Evolutionary conservation across 2,888 invertebrate genomes (phyloP).

Genomic region (Hemithea aestivaria): DNA sequence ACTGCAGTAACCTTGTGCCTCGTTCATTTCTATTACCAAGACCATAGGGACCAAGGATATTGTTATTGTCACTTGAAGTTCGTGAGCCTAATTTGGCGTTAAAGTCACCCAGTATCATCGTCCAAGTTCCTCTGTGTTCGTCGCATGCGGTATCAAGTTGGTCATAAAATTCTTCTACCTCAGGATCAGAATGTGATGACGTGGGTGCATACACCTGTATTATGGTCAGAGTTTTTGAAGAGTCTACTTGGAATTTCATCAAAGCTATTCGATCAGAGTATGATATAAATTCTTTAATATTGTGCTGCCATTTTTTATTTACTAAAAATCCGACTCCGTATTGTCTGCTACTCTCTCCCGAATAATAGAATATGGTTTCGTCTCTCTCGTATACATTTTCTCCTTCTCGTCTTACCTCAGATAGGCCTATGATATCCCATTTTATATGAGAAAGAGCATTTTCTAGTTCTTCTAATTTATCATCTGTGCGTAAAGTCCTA

Average conservation of each 20-base stretch:
- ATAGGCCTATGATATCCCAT: conserved; percentile 6
- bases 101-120: conserved; percentile 1
- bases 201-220: conserved; percentile 10
- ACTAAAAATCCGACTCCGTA: conserved; percentile 13
- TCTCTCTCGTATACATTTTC: conserved; percentile 4
- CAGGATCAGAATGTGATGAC: conserved; percentile 3
- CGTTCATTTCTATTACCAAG: conserved; percentile 3
- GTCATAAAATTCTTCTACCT: conserved; percentile 10
- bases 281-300: conserved; percentile 6
- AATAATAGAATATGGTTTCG: conserved; percentile 5
- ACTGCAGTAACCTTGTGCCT: background rate
- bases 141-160: background rate
- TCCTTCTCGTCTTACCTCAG: conserved; percentile 6
- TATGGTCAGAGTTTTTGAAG: background rate
- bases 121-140: conserved; percentile 4
- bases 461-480: conserved; percentile 9
- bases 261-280: conserved; percentile 8
- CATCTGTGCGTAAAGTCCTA: background rate
- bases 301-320: conserved; percentile 7
- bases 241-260: conserved; percentile 1
- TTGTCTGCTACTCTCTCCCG: background rate
- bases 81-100: conserved; percentile 1
- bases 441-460: conserved; percentile 3
- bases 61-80: background rate
- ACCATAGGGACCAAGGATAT: conserved; percentile 1